Evolutionary conservation across 2,113 vertebrate species (phyloP).

Genomic region (Clarias magur): DNA sequence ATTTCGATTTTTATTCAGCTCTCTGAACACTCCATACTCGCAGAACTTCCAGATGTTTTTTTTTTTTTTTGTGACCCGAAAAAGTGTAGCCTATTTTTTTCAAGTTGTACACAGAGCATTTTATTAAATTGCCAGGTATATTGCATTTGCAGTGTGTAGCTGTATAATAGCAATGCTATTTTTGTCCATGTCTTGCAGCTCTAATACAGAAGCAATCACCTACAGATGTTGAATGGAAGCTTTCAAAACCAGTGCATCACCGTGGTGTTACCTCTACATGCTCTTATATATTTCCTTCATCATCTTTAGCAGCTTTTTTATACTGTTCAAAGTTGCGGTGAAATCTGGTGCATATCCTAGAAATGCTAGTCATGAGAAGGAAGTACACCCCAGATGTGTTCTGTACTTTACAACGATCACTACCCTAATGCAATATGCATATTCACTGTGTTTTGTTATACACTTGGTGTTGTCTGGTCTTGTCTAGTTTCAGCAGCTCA

Average conservation of each 20-base stretch:
- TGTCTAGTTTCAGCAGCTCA: neutral
- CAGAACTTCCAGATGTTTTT: neutral
- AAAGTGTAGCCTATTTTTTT: neutral
- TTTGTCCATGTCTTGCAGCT: neutral
- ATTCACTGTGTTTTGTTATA: neutral
- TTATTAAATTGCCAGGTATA: neutral
- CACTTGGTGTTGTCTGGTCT: neutral
- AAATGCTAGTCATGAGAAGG: neutral
- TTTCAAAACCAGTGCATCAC: neutral
- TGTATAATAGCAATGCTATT: constrained; percentile 1
- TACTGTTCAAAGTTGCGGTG: neutral
- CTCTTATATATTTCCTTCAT: neutral
- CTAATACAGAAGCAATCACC: neutral
- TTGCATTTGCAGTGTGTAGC: neutral
- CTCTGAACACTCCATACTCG: neutral
- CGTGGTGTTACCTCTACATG: neutral
- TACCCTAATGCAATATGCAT: neutral
- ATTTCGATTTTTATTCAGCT: neutral
- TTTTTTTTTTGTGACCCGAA: neutral
- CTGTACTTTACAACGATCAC: neutral
- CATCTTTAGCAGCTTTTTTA: neutral
- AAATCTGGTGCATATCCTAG: neutral
- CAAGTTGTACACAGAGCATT: neutral
- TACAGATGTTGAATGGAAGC: neutral
- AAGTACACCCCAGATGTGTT: neutral